Evolutionary conservation across 2,888 invertebrate genomes (phyloP).

Genomic region (Andrena camellia): DNA sequence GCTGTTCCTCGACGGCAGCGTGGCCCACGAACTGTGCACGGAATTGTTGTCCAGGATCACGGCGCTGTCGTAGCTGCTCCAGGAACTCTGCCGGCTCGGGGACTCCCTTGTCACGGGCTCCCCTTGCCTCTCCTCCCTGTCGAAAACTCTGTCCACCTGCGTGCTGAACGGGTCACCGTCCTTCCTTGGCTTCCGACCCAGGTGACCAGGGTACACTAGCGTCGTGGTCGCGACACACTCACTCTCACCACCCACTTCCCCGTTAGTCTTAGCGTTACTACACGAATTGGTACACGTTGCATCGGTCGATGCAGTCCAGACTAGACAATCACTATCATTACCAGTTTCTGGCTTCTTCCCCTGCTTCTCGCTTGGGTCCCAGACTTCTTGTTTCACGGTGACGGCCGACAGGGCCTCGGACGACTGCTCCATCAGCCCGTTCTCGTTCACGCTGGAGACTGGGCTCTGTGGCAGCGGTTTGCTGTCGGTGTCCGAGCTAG

Average conservation of each 20-base stretch:
- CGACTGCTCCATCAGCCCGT: slow-evolving; percentile 45
- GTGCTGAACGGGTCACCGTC: slow-evolving; percentile 90
- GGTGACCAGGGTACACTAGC: slow-evolving; percentile 44
- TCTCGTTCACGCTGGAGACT: slow-evolving; percentile 57
- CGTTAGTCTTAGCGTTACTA: slow-evolving; percentile 78
- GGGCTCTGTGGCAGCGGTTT: slow-evolving; percentile 63
- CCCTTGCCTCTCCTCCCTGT: slow-evolving; percentile 87
- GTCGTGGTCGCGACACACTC: slow-evolving; percentile 64
- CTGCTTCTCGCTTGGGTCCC: slow-evolving; percentile 89
- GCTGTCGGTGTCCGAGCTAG: slow-evolving; percentile 75
- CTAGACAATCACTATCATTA: slow-evolving; percentile 84
- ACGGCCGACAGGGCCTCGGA: slow-evolving; percentile 42
- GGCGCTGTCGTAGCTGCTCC: slow-evolving; percentile 92
- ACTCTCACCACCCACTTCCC: slow-evolving; percentile 64
- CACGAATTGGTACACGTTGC: slow-evolving; percentile 80
- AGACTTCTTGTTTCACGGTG: slow-evolving; percentile 87
- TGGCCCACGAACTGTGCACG: slow-evolving; percentile 93
- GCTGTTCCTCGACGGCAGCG: slow-evolving; percentile 89
- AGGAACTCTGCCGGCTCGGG: slow-evolving; percentile 91
- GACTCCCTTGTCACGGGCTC: slow-evolving; percentile 84
- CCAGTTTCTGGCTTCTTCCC: slow-evolving; percentile 48
- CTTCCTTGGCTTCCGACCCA: slow-evolving; percentile 81
- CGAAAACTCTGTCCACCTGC: slow-evolving; percentile 90
- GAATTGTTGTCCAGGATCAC: slow-evolving; percentile 90
- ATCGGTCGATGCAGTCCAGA: slow-evolving; percentile 86